Base-by-base conservation (phyloP, 2,888 invertebrate species). In the Hoplodrina ambigua region DNA sequence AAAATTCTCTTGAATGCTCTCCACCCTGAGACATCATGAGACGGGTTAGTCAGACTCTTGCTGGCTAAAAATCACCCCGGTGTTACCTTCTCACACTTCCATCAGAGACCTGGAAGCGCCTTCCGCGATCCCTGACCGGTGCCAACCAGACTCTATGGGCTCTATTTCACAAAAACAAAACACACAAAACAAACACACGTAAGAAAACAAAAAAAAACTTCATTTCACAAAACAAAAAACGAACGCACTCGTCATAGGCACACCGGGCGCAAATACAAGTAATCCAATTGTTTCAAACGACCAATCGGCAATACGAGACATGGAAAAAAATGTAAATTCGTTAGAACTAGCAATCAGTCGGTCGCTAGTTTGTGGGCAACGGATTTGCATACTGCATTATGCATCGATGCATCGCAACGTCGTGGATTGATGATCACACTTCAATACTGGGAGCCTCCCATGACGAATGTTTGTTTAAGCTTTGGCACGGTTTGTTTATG, bases 331-430 rank as follows among this genome's bases (percentile, higher is more conserved):
- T 75, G 79, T 70, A 84, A 84, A 85, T 82, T 84, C 82, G 84
- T 85, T 85, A 85, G 85, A 84, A 82, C 82, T 83, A 75, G 81
- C 85, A 85, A 85, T 84, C 85, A 85, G 83, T 78, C 83, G 83
- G 78, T 83, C 68, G 82, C 63, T 80, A 82, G 85, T 85, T 85
- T 84, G 85, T 80, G 75, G 73, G 60, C 61, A 52, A 64, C 66
- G 59, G 64, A 85, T 85, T 84, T 85, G 83, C 85, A 85, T 85
- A 81, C 72, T 85, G 80, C 85, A 85, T 85, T 83, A 85, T 85
- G 85, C 83, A 84, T 83, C 72, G 70, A 58, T 75, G 82, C 69
- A 69, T 73, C 69, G 82, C 69, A 60, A 69, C 73, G 81, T 83
- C 82, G 71, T 78, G 74, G 82, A 84, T 82, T 84, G 79, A 84